These are phyloP conservation scores for Chlorodrepanis virens DNA, from an alignment of 2,113 vertebrate species.

Conservation along the genomic window DNA sequence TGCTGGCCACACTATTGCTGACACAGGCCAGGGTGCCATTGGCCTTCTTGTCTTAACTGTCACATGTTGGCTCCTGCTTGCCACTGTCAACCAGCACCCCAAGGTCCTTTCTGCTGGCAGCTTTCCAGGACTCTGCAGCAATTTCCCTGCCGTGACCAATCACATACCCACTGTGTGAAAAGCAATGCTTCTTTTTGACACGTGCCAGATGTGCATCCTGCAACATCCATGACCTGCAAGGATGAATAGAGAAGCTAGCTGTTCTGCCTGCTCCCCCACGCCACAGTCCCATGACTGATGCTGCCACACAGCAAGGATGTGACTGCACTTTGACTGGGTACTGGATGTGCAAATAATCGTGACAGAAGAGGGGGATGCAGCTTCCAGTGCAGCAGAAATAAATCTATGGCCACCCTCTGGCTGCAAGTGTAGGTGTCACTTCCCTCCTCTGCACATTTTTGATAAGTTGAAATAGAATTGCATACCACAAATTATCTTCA, in stretches of 20 bases:
- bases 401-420: conserved; percentile 49
- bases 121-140: neutral
- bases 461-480: conserved; percentile 22
- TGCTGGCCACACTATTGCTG: neutral
- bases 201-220: neutral
- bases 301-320: neutral
- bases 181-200: neutral
- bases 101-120: neutral
- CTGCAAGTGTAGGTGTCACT: conserved; percentile 44
- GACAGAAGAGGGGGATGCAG: conserved; percentile 43
- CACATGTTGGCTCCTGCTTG: neutral
- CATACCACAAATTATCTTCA: conserved; percentile 22
- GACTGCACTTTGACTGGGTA: conserved; percentile 25
- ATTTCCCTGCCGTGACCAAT: neutral
- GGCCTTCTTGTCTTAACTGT: neutral
- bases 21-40: neutral
- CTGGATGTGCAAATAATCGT: conserved; percentile 38
- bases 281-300: neutral
- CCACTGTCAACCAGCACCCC: fast-evolving
- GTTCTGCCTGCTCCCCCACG: neutral
- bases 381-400: conserved; percentile 51
- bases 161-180: fast-evolving
- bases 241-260: neutral
- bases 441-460: conserved; percentile 47
- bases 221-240: neutral